These are phyloP conservation scores for Eupithecia exiguata DNA, from an alignment of 2,888 invertebrate species.

Conservation along the genomic window DNA sequence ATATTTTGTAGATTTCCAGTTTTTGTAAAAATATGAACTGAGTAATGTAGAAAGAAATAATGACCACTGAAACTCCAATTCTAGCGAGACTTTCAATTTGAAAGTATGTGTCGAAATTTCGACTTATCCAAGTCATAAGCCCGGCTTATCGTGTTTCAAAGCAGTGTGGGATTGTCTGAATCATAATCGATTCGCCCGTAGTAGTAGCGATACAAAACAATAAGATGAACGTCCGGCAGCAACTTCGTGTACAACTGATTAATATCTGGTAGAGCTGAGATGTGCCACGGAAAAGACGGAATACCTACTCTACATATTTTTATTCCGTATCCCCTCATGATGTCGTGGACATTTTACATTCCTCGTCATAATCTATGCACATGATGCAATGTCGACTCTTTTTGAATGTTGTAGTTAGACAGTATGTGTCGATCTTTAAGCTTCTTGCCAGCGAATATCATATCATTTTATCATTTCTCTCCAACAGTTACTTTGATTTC, in stretches of 20 bases:
- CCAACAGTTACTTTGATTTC: too few species aligned
- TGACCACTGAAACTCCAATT: background rate
- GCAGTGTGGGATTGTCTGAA: constrained; percentile 18
- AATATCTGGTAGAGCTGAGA: constrained; percentile 39
- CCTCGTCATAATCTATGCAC: too few species aligned
- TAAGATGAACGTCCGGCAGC: constrained; percentile 43
- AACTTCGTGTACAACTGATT: constrained; percentile 46
- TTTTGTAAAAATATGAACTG: background rate
- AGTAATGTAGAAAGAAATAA: background rate
- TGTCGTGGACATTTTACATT: too few species aligned
- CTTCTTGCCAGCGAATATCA: too few species aligned
- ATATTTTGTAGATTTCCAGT: background rate
- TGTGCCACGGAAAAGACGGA: background rate
- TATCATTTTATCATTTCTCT: too few species aligned
- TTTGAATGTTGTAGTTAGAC: too few species aligned
- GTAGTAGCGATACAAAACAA: constrained; percentile 41
- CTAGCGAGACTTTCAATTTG: background rate
- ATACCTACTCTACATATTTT: background rate
- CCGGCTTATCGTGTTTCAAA: constrained; percentile 10
- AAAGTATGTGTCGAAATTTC: background rate
- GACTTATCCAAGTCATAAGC: background rate
- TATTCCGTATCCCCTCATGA: too few species aligned
- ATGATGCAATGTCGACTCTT: too few species aligned
- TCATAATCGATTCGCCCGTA: constrained; percentile 30
- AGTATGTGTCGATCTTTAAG: too few species aligned